Evolutionary conservation across 2,113 vertebrate species (phyloP), one percentile per base, ranked within the genome.

Genomic region (Urocynchramus pylzowi): DNA sequence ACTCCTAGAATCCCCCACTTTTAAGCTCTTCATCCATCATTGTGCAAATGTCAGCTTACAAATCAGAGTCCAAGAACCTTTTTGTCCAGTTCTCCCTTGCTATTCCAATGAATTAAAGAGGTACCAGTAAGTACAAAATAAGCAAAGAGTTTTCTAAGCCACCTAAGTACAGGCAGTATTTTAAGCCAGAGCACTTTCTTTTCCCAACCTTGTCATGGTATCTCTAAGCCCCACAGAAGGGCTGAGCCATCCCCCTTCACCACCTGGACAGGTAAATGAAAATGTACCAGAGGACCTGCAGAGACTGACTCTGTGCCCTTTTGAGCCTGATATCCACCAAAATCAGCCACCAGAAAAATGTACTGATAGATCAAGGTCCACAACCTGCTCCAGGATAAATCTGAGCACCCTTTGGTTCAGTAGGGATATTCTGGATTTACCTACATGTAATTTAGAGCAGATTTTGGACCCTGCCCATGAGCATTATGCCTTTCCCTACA

Each of bases 401-500:
- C 83, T 49, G 47, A 71, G 4, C 56, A 39, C 41, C 5, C 8
- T 87, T 49, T 47, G 23, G 42, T 56, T 89, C 89, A 73, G 41
- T 23, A 65, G 82, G 84, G 89, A 91, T 96, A 83, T 41, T 84
- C 84, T 96, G 90, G 91, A 82, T 96, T 97, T 97, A 88, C 91
- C 76, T 79, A 60, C 39, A 30, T 76, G 88, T 90, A 97, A 97
- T 94, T 96, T 87, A 92, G 93, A 97, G 75, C 90, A 94, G 95
- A 93, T 94, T 95, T 95, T 96, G 84, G 87, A 57, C 79, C 90
- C 96, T 75, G 87, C 90, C 95, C 57, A 68, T 70, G 97, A 95
- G 97, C 96, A 96, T 98, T 97, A 98, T 95, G 97, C 94, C 75
- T 94, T 97, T 97, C 93, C 68, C 92, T 96, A 70, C 87, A 93